Percentiles rank a stretch among this genome's conserved stretches.
These are phyloP conservation scores for Melanophora roralis DNA, from an alignment of 2,888 invertebrate genomes.

Conservation along the genomic window DNA sequence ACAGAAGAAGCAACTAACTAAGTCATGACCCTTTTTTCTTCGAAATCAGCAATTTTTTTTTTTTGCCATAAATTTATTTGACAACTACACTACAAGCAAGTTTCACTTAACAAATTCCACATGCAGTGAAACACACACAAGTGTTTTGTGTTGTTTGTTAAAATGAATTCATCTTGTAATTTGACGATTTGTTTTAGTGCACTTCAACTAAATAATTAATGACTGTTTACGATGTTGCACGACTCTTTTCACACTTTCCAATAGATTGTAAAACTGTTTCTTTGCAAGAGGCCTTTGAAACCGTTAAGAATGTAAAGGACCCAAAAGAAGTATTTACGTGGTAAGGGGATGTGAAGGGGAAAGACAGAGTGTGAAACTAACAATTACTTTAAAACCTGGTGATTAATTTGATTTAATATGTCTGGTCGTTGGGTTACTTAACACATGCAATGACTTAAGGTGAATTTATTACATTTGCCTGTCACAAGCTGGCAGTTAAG, in stretches of 20 bases:
- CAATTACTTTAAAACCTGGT: constrained; percentile 47
- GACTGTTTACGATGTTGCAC: no score
- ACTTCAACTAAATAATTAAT: background rate
- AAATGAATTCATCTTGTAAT: no score
- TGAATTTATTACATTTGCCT: constrained; percentile 54
- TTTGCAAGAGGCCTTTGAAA: background rate
- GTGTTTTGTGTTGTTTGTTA: no score
- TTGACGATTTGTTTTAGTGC: background rate
- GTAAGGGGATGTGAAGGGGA: background rate
- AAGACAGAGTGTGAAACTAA: constrained; percentile 7
- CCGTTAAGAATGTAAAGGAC: constrained; percentile 11
- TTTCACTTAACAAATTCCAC: background rate
- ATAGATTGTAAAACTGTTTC: no score
- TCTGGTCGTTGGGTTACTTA: constrained; percentile 56
- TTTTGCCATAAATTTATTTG: background rate
- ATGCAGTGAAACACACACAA: no score
- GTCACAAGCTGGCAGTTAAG: background rate
- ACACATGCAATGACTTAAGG: constrained; percentile 54
- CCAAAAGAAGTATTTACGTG: background rate
- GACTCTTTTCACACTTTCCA: background rate
- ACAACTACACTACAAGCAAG: background rate
- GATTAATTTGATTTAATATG: constrained; percentile 65
- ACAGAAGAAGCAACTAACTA: no score
- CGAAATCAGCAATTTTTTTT: no score
- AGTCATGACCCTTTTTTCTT: no score